Evolutionary conservation across 2,113 vertebrate species (phyloP), one percentile per base, ranked within the genome.

Genomic region (Otus sunia): DNA sequence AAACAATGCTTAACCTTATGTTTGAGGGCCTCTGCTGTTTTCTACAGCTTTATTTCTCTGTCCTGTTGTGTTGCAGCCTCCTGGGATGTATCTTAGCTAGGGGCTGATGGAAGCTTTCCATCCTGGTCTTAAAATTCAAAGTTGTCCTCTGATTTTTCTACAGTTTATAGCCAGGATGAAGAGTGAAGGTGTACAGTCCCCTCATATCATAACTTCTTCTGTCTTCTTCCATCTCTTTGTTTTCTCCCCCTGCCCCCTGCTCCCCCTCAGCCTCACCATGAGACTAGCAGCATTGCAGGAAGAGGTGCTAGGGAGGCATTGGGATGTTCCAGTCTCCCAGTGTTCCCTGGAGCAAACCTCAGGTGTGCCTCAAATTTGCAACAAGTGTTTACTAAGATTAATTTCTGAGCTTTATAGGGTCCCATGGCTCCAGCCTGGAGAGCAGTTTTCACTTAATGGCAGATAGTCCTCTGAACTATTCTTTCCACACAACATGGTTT

Each of bases 1-100:
- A 92, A 91, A 73, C 89, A 88, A 73, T 82, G 41, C 55, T 90
- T 96, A 95, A 83, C 84, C 74, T 86, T 47, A n/a, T 39, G 39
- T 88, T 77, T 87, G 85, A 86, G 60, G 60, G 64, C 37, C 69
- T 87, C 71, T 86, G 47, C 43, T 87, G 12, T 91, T 94, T 95
- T 68, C 50, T 82, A 32, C 67, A 83, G 55, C 37, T 47, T 67
- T 91, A 15, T 88, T 91, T 93, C 77, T 96, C 41, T 37, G 37
- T 75, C 45, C 56, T 91, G 49, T 85, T 69, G 43, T 64, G 36
- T 59, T 55, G 26, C 50, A 88, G 47, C 37, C n/a, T 92, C 23
- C 37, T 49, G 74, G 43, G 41, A 30, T 0, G 0, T 69, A 52
- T 59, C 91, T 91, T 76, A 86, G n/a, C 58, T 80, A n/a, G n/a